Conservation (phyloP, 1,140 invertebrate species). For the Drosophila repletoides region DNA sequence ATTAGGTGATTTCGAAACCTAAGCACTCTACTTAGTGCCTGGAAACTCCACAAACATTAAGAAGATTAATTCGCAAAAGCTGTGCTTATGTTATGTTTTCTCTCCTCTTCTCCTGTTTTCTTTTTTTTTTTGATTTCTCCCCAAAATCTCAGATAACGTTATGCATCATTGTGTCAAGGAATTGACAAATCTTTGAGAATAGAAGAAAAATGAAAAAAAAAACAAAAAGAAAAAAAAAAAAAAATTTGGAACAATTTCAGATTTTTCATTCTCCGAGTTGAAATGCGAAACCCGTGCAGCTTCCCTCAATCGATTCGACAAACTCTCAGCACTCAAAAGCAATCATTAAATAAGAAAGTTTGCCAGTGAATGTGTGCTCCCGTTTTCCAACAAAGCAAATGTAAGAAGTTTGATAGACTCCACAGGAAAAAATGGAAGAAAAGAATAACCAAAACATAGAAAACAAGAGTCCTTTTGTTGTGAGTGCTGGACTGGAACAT, state of each 20-base stretch:
- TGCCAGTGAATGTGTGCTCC: conserved; percentile 27
- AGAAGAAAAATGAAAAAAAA: conserved; percentile 5
- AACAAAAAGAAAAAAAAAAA: conserved; percentile 13
- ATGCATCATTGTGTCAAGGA: conserved; percentile 78
- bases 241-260: conserved; percentile 65
- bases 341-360: conserved; percentile 74
- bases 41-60: conserved; percentile 59
- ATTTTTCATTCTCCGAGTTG: conserved; percentile 57
- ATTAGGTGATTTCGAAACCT: conserved; percentile 68
- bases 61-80: conserved; percentile 79
- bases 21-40: conserved; percentile 59
- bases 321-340: conserved; percentile 43
- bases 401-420: conserved; percentile 73
- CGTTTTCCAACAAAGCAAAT: conserved; percentile 74
- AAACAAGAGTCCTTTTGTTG: too few relatives aligned
- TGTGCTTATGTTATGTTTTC: conserved; percentile 51
- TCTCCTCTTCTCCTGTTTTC: neutral
- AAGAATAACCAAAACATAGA: conserved; percentile 47
- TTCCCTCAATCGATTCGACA: conserved; percentile 25
- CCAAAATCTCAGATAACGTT: conserved; percentile 74
- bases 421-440: conserved; percentile 4
- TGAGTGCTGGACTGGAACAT: too few relatives aligned
- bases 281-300: conserved; percentile 61
- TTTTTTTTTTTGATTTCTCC: conserved; percentile 15
- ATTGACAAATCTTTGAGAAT: conserved; percentile 68